These are phyloP conservation scores for Cynopterus brachyotis DNA, from an alignment of 2,113 vertebrate species.

Conservation along the genomic window DNA sequence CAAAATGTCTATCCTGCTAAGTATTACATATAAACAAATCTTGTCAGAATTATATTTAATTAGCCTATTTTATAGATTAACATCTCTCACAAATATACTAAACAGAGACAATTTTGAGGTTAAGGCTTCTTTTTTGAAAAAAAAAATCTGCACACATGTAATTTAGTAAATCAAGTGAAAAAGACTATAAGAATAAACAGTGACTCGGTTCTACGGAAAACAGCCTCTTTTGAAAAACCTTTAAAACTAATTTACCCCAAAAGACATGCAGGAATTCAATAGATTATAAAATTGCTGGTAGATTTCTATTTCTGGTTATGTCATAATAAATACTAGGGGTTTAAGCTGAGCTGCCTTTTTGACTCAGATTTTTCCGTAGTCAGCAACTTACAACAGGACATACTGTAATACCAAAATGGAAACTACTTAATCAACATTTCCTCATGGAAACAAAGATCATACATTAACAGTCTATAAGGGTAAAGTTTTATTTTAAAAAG, in stretches of 20 bases:
- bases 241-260: constrained; percentile 43
- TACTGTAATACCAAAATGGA: constrained; percentile 76
- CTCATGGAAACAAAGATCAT: constrained; percentile 68
- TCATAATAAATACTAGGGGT: constrained; percentile 70
- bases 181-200: background rate
- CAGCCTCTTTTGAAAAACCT: background rate
- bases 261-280: constrained; percentile 48
- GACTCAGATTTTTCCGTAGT: constrained; percentile 74
- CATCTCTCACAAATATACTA: background rate
- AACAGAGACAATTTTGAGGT: background rate
- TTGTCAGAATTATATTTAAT: constrained; percentile 11
- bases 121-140: background rate
- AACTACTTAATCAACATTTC: constrained; percentile 80
- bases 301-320: constrained; percentile 72
- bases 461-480: constrained; percentile 55
- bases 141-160: background rate
- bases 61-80: background rate
- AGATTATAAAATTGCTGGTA: constrained; percentile 64
- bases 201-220: constrained; percentile 35
- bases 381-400: constrained; percentile 76
- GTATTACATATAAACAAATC: background rate
- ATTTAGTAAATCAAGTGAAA: constrained; percentile 29
- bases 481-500: constrained; percentile 60
- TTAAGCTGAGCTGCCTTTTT: constrained; percentile 75
- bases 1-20: background rate